Evolutionary conservation across 2,113 vertebrate genomes (phyloP).

Genomic region (Zosterops borbonicus): DNA sequence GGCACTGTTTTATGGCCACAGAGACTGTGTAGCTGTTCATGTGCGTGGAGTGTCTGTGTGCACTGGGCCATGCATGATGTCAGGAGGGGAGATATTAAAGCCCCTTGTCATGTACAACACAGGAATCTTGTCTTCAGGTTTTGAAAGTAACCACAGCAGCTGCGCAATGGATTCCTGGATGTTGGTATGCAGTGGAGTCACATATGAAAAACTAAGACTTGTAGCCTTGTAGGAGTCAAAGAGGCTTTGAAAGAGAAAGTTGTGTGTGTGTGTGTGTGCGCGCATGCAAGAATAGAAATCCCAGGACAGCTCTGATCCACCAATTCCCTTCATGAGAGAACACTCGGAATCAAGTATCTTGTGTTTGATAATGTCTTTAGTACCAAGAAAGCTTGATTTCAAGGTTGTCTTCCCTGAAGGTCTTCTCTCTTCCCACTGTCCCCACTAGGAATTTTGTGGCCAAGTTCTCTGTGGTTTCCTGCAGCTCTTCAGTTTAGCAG

Average conservation of each 20-base stretch:
- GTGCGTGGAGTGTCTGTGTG: not conserved
- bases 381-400: not conserved
- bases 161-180: not conserved
- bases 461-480: not conserved
- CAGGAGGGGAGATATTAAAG: not conserved
- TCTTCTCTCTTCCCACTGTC: not conserved
- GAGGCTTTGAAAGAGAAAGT: not conserved
- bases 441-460: not conserved
- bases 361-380: not conserved
- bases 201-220: not conserved
- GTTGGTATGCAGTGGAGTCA: not conserved
- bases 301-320: accelerated
- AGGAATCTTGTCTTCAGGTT: not conserved
- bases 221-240: not conserved
- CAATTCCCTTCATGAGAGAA: not conserved
- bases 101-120: not conserved
- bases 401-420: not conserved
- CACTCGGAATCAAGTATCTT: not conserved
- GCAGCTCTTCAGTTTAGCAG: accelerated
- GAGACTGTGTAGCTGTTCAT: accelerated
- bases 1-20: not conserved
- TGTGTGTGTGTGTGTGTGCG: no score
- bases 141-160: not conserved
- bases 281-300: not conserved
- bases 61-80: accelerated